These are phyloP conservation scores for Argopecten irradians DNA, from an alignment of 1,140 invertebrate genomes.

Conservation along the genomic window DNA sequence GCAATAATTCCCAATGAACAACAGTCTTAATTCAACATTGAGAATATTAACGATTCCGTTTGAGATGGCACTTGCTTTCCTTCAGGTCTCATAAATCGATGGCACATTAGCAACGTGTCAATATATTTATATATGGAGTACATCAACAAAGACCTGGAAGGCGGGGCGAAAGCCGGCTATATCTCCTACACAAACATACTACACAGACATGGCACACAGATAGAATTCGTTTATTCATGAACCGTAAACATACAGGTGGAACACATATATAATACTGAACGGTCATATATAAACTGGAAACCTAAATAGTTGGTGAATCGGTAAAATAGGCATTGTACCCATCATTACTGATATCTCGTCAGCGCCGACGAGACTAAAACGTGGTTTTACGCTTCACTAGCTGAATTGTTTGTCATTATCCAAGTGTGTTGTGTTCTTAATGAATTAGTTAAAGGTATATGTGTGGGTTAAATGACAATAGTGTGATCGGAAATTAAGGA, in stretches of 20 bases:
- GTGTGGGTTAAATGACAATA: slow-evolving; percentile 10
- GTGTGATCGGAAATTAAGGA: not conserved
- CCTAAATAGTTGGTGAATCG: not conserved
- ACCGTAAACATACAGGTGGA: not conserved
- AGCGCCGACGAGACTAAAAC: not conserved
- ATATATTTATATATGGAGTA: not conserved
- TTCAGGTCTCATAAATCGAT: not conserved
- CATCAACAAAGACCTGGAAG: not conserved
- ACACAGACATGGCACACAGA: no score
- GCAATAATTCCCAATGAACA: slow-evolving; percentile 6
- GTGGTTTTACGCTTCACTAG: not conserved
- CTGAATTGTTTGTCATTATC: not conserved
- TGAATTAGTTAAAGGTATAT: not conserved
- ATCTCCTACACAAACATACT: no score
- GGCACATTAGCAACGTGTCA: slow-evolving; percentile 15
- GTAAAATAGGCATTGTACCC: not conserved
- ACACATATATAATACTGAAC: not conserved
- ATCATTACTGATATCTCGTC: not conserved
- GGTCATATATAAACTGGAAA: not conserved
- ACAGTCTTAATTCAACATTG: not conserved
- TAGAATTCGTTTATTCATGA: not conserved
- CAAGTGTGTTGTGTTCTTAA: slow-evolving; percentile 18
- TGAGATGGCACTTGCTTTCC: not conserved
- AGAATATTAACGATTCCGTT: not conserved
- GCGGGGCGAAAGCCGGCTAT: not conserved